Evolutionary conservation across 2,113 vertebrate species (phyloP).

Genomic region (Meles meles): DNA sequence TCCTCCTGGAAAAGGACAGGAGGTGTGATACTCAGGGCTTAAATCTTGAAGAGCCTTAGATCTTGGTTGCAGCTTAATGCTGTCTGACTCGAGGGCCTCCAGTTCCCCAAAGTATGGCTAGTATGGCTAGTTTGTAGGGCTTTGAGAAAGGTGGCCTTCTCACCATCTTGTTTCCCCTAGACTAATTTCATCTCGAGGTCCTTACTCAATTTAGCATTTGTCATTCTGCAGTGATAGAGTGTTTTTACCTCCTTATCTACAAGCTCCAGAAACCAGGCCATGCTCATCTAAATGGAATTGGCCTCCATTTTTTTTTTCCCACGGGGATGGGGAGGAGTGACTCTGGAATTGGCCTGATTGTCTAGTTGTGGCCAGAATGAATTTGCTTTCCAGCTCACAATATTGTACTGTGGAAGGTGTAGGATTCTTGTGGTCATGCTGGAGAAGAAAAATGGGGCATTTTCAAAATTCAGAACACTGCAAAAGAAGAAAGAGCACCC

Average conservation of each 20-base stretch:
- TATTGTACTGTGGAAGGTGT: background rate
- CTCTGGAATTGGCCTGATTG: background rate
- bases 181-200: background rate
- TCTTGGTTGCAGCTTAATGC: background rate
- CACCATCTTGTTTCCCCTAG: background rate
- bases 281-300: conserved; percentile 19
- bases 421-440: background rate
- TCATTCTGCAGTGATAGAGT: background rate
- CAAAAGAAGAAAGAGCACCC: background rate
- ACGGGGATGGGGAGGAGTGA: rapidly evolving
- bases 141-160: conserved; percentile 5
- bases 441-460: background rate
- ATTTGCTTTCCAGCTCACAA: background rate
- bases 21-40: background rate
- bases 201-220: background rate
- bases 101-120: background rate
- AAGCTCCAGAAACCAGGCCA: background rate
- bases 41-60: background rate
- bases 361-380: background rate
- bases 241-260: background rate
- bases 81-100: background rate
- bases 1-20: background rate
- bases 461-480: conserved; percentile 34
- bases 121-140: background rate
- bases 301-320: background rate